These are phyloP conservation scores for Oscheius sp. DNA, from an alignment of 1,140 invertebrate genomes.

Conservation along the genomic window DNA sequence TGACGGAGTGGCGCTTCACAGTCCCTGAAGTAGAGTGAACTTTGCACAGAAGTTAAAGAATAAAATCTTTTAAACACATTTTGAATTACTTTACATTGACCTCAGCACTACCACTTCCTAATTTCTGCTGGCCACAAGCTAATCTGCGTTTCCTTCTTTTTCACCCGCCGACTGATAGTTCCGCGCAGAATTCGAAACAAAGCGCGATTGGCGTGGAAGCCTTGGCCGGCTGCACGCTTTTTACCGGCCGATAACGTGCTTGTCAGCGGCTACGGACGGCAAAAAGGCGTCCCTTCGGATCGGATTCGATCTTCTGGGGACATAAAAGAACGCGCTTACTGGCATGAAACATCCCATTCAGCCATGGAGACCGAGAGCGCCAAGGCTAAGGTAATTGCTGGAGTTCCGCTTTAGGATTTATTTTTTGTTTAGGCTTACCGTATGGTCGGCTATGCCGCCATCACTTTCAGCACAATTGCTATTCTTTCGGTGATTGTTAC, in stretches of 20 bases:
- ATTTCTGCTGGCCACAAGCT: too few relatives aligned
- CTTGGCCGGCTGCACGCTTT: conserved; percentile 1
- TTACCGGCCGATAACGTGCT: not conserved
- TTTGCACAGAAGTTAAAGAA: too few relatives aligned
- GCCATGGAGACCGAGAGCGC: not conserved
- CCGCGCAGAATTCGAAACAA: too few relatives aligned
- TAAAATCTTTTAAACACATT: too few relatives aligned
- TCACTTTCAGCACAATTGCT: conserved; percentile 20
- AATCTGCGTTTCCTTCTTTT: too few relatives aligned
- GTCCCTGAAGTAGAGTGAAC: too few relatives aligned
- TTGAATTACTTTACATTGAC: too few relatives aligned
- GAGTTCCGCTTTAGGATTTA: not conserved
- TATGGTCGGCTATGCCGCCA: conserved; percentile 30
- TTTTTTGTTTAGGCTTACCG: conserved; percentile 22
- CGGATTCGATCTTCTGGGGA: conserved; percentile 1
- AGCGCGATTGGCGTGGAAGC: not conserved
- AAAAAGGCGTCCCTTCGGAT: not conserved
- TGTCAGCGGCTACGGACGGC: not conserved
- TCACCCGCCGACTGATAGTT: too few relatives aligned
- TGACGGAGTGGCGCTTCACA: too few relatives aligned
- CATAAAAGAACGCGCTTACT: not conserved
- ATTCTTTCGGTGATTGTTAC: conserved; percentile 34
- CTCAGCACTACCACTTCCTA: too few relatives aligned
- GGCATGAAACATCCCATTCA: not conserved
- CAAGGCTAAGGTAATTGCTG: not conserved